phyloP scores from a whole-genome alignment of 2,888 invertebrate genomes.

The Tribolium freemani region DNA sequence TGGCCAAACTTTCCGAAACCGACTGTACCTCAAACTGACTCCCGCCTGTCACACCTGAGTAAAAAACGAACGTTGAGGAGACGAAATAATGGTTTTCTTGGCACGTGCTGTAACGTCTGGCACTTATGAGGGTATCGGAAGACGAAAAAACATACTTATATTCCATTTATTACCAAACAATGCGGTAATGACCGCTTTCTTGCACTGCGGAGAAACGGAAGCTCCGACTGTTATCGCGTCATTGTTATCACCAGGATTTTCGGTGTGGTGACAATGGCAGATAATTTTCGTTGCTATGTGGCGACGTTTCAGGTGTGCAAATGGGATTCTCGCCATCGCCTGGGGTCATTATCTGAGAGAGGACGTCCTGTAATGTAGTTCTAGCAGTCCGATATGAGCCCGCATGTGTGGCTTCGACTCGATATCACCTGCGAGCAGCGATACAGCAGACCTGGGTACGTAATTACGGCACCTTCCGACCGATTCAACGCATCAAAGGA shows the following conservation, averaged over 20 bases:
- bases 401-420: constrained; percentile 34
- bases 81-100: constrained; percentile 57
- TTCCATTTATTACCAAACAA: no score
- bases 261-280: constrained; percentile 27
- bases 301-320: constrained; percentile 36
- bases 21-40: neutral
- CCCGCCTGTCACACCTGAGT: constrained; percentile 55
- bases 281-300: constrained; percentile 35
- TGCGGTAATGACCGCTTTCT: neutral
- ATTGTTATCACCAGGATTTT: constrained; percentile 30
- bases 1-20: neutral
- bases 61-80: constrained; percentile 59
- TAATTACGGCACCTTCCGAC: constrained; percentile 36
- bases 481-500: neutral
- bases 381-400: constrained; percentile 39
- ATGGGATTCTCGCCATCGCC: constrained; percentile 39
- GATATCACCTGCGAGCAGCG: constrained; percentile 35
- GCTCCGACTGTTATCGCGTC: neutral
- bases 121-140: constrained; percentile 45
- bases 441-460: constrained; percentile 40
- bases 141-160: neutral
- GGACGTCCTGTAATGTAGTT: constrained; percentile 48
- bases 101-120: constrained; percentile 61
- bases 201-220: constrained; percentile 1
- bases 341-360: constrained; percentile 49